Base-by-base conservation (phyloP, 1,140 invertebrate species). In the Caenorhabditis tropicalis region DNA sequence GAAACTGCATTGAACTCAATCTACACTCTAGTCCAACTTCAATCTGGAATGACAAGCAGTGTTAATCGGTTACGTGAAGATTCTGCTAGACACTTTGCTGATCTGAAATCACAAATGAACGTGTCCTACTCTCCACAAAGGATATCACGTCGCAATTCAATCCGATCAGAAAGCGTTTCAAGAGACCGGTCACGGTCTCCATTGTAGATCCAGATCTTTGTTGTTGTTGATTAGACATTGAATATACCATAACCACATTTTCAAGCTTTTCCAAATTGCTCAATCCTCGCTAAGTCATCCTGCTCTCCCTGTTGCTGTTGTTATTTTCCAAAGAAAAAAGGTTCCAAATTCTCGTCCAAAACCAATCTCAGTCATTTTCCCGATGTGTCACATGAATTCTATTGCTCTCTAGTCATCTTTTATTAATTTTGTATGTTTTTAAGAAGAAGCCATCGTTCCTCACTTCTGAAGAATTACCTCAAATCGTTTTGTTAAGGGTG, bases 1-100 rank as follows among this genome's bases (percentile, higher is more conserved):
- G 90, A 91, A 80, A 91, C 91, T 88, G 89, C 89, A n/a, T 43
- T 91, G 5, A 91, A 91, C 84, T 86, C 82, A 27, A 89, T 90
- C 58, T 90, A 89, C 58, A 91, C 87, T 24, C 48, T 88, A 15
- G 84, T 86, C 4, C 89, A 91, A 79, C 85, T 90, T 19, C 89
- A 90, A 70, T 91, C 89, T 0, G 90, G 88, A 31, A 89, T 89
- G 39, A 90, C 87, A 21, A 84, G 87, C 36, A 80, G 85, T 29
- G 82, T 90, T 3, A 88, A 48, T 36, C 53, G 86, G 21, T 82
- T 88, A 53, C 33, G 81, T 12, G 85, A 87, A 9, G 87, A 88
- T 36, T 53, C 84, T 10, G 53, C 39, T 12, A 85, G 87, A 19
- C 87, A 88, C 49, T 79, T 88, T n/a, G 12, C n/a, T 29, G 65